Percentiles rank a stretch among this genome's conserved stretches.
Evolutionary conservation across 2,113 vertebrate genomes (phyloP).

Genomic region (Eurystomus gularis): DNA sequence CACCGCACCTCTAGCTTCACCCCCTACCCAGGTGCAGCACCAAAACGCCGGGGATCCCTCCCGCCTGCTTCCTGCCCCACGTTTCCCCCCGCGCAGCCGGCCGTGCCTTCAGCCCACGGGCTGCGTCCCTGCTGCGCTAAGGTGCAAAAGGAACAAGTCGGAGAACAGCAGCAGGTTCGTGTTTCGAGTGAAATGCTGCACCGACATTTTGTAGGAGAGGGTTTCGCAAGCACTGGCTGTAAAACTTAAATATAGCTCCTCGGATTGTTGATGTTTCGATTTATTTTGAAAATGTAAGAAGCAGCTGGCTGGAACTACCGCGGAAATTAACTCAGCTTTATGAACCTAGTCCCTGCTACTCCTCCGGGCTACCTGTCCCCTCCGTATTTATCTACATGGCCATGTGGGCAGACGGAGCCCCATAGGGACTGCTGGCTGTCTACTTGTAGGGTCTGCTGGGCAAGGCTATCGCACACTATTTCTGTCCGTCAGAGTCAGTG

Average conservation of each 20-base stretch:
- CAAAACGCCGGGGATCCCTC: accelerated
- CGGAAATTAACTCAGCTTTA: not conserved
- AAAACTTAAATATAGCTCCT: not conserved
- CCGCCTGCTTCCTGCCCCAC: accelerated
- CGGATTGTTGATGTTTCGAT: not conserved
- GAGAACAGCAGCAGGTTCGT: not conserved
- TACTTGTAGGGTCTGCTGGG: not conserved
- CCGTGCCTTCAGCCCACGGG: not conserved
- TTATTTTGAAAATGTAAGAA: not conserved
- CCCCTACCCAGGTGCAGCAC: accelerated
- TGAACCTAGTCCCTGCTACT: not conserved
- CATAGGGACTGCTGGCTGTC: no score
- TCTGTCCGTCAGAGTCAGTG: not conserved
- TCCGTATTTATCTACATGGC: not conserved
- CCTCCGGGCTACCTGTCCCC: not conserved
- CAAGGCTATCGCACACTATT: not conserved
- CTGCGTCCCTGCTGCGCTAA: not conserved
- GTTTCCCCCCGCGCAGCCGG: accelerated
- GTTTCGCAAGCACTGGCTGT: not conserved
- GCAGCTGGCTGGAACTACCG: not conserved
- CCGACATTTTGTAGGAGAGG: constrained; percentile 2
- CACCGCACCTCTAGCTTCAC: not conserved
- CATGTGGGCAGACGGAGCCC: not conserved
- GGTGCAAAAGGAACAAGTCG: not conserved
- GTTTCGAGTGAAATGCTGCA: not conserved